These are phyloP conservation scores for Eugnorisma glareosa DNA, from an alignment of 2,888 invertebrate species.

Conservation along the genomic window DNA sequence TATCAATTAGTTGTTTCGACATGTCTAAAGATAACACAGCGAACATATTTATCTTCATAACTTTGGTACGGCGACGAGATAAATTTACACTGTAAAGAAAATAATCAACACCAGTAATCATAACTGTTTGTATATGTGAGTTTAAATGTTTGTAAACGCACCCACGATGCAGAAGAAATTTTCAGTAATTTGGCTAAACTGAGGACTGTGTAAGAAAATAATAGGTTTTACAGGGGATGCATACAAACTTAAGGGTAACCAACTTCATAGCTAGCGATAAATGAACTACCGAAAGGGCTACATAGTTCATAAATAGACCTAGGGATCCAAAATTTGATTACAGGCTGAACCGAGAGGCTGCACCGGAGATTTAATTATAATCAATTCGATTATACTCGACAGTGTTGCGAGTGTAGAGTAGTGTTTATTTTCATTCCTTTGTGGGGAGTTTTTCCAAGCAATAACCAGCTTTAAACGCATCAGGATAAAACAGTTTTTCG, in stretches of 20 bases:
- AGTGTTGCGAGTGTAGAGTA: background rate
- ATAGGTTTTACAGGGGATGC: too few species aligned
- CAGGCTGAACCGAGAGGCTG: background rate
- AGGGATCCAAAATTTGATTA: background rate
- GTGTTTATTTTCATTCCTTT: background rate
- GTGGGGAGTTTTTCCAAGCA: constrained; percentile 9
- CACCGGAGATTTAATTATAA: background rate
- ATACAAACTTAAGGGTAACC: too few species aligned
- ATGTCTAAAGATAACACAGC: constrained; percentile 24
- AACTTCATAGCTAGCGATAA: background rate
- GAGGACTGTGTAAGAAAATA: too few species aligned
- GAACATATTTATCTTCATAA: background rate
- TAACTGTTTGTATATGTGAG: background rate
- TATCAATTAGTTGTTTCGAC: constrained; percentile 28
- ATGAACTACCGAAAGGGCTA: background rate
- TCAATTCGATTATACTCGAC: background rate
- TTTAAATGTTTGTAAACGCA: background rate
- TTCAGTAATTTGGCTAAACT: background rate
- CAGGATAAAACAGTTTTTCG: background rate
- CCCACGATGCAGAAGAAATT: background rate
- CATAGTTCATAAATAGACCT: background rate
- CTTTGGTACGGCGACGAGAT: background rate
- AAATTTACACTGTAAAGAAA: background rate
- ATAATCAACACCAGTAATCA: background rate
- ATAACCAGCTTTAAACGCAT: background rate